Conservation (phyloP, 1,140 invertebrate genomes). For the Planococcus citri region DNA sequence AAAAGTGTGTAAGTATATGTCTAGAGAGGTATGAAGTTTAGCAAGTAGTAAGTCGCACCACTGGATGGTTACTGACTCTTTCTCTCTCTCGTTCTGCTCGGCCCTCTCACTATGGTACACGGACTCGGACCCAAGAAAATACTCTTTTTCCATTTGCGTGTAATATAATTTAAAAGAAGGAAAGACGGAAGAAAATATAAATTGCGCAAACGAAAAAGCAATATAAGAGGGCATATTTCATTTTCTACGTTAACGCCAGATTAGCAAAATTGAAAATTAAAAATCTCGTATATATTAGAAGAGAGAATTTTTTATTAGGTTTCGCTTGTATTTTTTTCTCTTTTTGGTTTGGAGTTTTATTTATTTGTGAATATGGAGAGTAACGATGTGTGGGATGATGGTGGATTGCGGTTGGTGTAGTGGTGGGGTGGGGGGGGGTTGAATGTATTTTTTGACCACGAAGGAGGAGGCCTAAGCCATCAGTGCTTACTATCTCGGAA, state of each 20-base stretch:
- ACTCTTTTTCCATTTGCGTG: constrained; percentile 16
- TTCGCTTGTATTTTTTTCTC: too few relatives aligned
- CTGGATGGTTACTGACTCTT: background rate
- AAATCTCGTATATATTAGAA: background rate
- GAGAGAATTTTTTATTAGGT: background rate
- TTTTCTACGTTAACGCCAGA: constrained; percentile 17
- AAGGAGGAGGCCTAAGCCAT: too few relatives aligned
- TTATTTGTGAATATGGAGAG: too few relatives aligned
- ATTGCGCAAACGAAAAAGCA: constrained; percentile 20
- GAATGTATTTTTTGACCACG: too few relatives aligned
- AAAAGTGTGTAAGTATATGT: background rate
- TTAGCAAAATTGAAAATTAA: constrained; percentile 19
- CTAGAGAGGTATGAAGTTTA: too few relatives aligned
- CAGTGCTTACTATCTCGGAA: too few relatives aligned
- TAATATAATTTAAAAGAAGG: constrained; percentile 18
- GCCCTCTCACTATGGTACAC: background rate
- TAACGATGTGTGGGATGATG: too few relatives aligned
- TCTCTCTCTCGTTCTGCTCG: background rate
- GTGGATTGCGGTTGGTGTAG: too few relatives aligned
- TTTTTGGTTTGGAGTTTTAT: too few relatives aligned
- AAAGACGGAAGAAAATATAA: constrained; percentile 20
- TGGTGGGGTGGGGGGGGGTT: too few relatives aligned
- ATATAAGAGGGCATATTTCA: constrained; percentile 19
- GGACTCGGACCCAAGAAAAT: background rate
- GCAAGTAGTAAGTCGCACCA: too few relatives aligned